phyloP scores from a whole-genome alignment of 2,888 invertebrate species.

The Pterobdella sp. region DNA sequence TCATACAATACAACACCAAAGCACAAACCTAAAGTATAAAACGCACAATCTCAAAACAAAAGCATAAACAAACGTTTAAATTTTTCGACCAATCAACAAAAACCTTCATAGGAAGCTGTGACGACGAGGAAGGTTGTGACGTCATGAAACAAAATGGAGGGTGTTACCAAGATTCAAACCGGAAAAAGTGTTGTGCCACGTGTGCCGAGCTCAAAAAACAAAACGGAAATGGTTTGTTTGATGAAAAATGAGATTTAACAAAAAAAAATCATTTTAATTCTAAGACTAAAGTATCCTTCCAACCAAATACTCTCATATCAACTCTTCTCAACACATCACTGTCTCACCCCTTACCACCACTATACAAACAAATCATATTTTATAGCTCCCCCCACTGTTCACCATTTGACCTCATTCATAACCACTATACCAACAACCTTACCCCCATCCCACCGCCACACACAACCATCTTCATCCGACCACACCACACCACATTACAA shows the following conservation, averaged over 20 bases:
- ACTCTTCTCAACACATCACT: no score
- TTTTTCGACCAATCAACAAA: neutral
- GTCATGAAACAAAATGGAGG: neutral
- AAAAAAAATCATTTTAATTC: no score
- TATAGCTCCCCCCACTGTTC: no score
- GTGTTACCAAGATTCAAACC: neutral
- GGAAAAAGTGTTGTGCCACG: neutral
- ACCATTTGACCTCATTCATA: no score
- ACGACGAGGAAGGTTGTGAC: neutral
- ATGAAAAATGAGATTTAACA: neutral
- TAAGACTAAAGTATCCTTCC: no score
- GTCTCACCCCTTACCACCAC: no score
- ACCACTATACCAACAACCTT: no score
- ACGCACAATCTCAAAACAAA: neutral
- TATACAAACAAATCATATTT: no score
- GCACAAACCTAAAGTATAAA: neutral
- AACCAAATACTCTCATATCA: no score
- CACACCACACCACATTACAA: no score
- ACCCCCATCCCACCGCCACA: no score
- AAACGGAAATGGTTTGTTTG: neutral
- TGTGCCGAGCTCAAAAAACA: neutral
- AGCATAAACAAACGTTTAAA: neutral
- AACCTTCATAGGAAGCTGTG: neutral
- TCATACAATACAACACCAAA: conserved; percentile 7
- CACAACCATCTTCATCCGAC: no score